Evolutionary conservation across 2,113 vertebrate species (phyloP).

Genomic region (Gymnogyps californianus): DNA sequence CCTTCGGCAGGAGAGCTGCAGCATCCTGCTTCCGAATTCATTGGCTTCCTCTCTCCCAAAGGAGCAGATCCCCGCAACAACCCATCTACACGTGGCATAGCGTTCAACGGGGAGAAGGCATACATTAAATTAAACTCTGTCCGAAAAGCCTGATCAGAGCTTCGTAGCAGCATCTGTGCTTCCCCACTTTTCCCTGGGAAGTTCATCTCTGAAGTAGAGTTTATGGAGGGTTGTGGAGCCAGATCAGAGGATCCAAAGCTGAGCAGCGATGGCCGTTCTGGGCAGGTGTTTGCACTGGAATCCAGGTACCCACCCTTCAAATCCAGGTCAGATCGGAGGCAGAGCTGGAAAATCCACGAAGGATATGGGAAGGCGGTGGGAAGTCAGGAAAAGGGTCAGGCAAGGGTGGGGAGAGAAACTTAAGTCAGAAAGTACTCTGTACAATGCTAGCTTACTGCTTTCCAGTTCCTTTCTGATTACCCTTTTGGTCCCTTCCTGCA

Average conservation of each 20-base stretch:
- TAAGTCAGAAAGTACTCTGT: neutral
- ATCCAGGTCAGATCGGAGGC: conserved; percentile 85
- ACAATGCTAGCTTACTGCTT: neutral
- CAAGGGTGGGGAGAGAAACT: conserved; percentile 29
- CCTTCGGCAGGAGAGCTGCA: conserved; percentile 89
- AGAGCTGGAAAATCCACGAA: conserved; percentile 76
- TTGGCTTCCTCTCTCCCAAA: conserved; percentile 78
- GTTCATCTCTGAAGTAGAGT: conserved; percentile 72
- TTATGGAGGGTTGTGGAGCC: conserved; percentile 73
- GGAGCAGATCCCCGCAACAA: conserved; percentile 74
- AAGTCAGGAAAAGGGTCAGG: conserved; percentile 1
- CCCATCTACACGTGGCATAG: conserved; percentile 85
- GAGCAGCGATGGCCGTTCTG: conserved; percentile 79
- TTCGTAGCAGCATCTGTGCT: conserved; percentile 76
- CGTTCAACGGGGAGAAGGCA: conserved; percentile 95
- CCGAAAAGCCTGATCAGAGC: conserved; percentile 92
- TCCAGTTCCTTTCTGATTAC: neutral
- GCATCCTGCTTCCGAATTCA: conserved; percentile 84
- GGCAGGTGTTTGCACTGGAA: conserved; percentile 78
- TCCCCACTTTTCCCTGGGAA: conserved; percentile 76
- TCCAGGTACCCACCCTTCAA: conserved; percentile 81
- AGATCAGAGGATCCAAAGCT: conserved; percentile 75
- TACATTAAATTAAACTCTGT: conserved; percentile 99
- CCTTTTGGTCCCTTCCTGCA: neutral
- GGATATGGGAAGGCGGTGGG: neutral